Base-by-base conservation (phyloP, 53 echinoderm and acorn worm genomes). In the Echinometra lucunter region DNA sequence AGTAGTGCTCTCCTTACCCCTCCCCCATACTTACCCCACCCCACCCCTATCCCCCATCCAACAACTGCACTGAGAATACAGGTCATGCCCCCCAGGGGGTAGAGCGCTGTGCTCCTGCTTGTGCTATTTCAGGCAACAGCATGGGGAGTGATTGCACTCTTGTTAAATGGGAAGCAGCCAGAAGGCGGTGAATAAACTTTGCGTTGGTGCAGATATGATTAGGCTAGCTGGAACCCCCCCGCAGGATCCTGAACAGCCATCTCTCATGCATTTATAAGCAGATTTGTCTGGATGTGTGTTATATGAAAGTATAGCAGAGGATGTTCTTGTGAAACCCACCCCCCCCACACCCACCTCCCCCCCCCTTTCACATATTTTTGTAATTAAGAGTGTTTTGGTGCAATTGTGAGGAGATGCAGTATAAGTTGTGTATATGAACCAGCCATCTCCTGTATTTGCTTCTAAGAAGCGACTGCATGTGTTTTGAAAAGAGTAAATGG, bases 91-190 rank as follows among this genome's bases (percentile, higher is more conserved):
- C 83, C 85, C 49, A 47, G 85, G 85, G 45, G 85, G 53, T 49
- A 53, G 85, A 53, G 28, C 49, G 32, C 34, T 16, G 0, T 27
- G 37, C 78, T 47, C 45, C 49, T 13, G 85, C 85, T 49, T 85
- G 85, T 89, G 91, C 28, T 91, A 91, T 70, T 70, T 38, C 67
- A 70, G 45, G 91, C 66, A 91, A 91, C 45, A 45, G 60, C 66
- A 25, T 45, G 30, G 63, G 60, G 25, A 91, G 91, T 91, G 91
- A 91, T 67, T 91, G 91, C 91, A 91, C 91, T 91, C 66, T 91
- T 47, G 42, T 0, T 66, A 63, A 66, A 60, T 85, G 30, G 53
- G 49, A 85, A 11, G 49, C 85, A 85, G n/a, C 85, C 85, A 85
- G 85, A 28, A 85, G 85, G 85, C 40, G 85, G 53, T 49, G 85